phyloP scores from a whole-genome alignment of 2,888 invertebrate species.

The Eucera pruinosa region DNA sequence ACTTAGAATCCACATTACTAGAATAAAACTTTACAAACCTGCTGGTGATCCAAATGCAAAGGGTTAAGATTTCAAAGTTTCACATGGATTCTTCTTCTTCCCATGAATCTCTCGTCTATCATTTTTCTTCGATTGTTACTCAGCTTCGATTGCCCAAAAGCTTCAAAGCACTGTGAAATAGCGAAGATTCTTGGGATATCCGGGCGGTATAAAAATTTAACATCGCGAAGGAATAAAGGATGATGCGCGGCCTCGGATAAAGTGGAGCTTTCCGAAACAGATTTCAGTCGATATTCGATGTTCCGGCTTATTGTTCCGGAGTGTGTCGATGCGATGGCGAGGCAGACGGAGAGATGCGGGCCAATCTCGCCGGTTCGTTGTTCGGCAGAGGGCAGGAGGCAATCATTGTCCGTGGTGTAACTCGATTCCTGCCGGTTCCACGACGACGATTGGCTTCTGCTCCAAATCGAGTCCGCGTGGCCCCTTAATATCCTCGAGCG shows the following conservation, averaged over 20 bases:
- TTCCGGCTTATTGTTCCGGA: constrained; percentile 36
- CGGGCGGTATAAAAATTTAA: background rate
- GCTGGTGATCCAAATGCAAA: too few relatives aligned
- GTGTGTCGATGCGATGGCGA: constrained; percentile 3
- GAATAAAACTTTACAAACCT: too few relatives aligned
- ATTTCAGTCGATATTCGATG: constrained; percentile 6
- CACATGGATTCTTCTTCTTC: too few relatives aligned
- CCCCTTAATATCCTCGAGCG: constrained; percentile 56
- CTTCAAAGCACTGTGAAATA: background rate
- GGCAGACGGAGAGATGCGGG: constrained; percentile 8
- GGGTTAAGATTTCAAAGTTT: too few relatives aligned
- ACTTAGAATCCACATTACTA: too few relatives aligned
- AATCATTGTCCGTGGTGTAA: constrained; percentile 69
- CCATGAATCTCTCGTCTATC: too few relatives aligned
- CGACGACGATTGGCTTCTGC: constrained; percentile 61
- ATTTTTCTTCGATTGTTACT: too few relatives aligned
- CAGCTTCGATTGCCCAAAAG: background rate
- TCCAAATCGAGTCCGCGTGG: constrained; percentile 61
- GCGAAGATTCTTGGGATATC: background rate
- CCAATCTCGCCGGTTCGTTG: constrained; percentile 29
- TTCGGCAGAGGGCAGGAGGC: constrained; percentile 27
- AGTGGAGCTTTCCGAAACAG: constrained; percentile 7
- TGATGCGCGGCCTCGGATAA: background rate
- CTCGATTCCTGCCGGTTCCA: constrained; percentile 58
- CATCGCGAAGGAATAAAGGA: background rate